These are phyloP conservation scores for Chaetophractus vellerosus DNA, from an alignment of 2,797 vertebrate species.

Conservation along the genomic window DNA sequence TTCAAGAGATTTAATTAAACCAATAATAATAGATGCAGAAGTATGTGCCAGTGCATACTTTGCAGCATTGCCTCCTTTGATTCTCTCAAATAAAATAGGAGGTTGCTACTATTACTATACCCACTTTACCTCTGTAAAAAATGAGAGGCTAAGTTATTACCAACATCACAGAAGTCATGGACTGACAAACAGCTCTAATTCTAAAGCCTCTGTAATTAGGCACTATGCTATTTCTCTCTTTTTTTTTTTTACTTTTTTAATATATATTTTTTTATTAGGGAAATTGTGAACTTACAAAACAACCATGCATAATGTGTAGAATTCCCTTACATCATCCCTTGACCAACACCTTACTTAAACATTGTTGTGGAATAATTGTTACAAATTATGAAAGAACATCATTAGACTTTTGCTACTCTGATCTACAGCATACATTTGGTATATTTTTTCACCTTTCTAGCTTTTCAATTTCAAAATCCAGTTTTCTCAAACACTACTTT, in stretches of 20 bases:
- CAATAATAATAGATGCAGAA: background rate
- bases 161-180: background rate
- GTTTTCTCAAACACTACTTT: background rate
- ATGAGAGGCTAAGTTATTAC: background rate
- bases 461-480: constrained; percentile 4
- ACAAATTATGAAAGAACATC: too few species aligned
- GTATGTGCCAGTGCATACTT: background rate
- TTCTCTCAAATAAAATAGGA: constrained; percentile 33
- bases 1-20: background rate
- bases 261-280: too few species aligned
- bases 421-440: too few species aligned
- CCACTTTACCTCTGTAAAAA: background rate
- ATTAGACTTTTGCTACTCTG: too few species aligned
- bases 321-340: too few species aligned
- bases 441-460: background rate
- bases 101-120: background rate
- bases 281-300: too few species aligned
- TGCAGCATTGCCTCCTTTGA: constrained; percentile 58
- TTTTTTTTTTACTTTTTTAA: too few species aligned
- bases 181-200: background rate
- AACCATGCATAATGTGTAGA: too few species aligned
- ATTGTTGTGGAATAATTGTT: too few species aligned
- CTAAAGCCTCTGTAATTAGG: background rate
- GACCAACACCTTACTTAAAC: too few species aligned
- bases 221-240: background rate